Conservation (phyloP, 2,113 vertebrate species). For the Xerus inauris region DNA sequence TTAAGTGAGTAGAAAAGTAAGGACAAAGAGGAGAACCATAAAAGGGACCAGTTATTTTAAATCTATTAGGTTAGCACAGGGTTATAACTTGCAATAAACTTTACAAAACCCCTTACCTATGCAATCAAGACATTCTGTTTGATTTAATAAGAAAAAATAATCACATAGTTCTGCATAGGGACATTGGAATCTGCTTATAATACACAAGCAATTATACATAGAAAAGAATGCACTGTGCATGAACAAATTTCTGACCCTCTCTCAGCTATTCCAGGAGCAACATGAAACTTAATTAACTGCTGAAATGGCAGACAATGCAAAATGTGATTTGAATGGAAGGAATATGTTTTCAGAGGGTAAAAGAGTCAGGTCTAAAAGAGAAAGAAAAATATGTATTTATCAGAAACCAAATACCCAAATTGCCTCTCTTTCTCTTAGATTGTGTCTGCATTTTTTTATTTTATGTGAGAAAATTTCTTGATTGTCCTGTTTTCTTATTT, state of each 20-base stretch:
- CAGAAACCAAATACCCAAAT: not conserved
- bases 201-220: slow-evolving; percentile 21
- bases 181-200: not conserved
- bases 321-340: slow-evolving; percentile 50
- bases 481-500: not conserved
- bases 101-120: not conserved
- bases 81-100: slow-evolving; percentile 49
- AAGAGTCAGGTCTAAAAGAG: slow-evolving; percentile 22
- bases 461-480: not conserved
- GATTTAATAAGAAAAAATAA: not conserved
- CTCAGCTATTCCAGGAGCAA: not conserved
- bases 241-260: slow-evolving; percentile 41
- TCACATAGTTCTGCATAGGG: slow-evolving; percentile 23
- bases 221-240: not conserved
- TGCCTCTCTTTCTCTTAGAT: not conserved
- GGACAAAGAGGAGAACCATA: not conserved
- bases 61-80: not conserved
- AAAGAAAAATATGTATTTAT: slow-evolving; percentile 51
- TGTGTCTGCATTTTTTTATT: not conserved
- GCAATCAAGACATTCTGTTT: not conserved
- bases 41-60: slow-evolving; percentile 50
- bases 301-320: slow-evolving; percentile 35
- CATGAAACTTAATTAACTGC: slow-evolving; percentile 48
- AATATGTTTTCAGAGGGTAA: not conserved
- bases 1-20: slow-evolving; percentile 37